Base-by-base conservation (phyloP, 2,888 invertebrate species). In the Mythimna lalbum region DNA sequence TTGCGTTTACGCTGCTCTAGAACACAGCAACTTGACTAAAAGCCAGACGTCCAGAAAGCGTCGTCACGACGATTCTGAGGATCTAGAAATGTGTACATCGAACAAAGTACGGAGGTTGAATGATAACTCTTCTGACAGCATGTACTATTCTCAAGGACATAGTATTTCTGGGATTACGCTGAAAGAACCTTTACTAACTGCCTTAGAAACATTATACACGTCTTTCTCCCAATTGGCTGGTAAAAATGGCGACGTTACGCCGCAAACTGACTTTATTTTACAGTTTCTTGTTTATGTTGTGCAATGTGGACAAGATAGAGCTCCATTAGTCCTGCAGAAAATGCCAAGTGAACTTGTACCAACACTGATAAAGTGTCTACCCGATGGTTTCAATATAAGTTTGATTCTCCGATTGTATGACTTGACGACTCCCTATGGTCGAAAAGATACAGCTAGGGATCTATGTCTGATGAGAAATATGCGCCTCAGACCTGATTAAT, bases 401-500 rank as follows among this genome's bases (percentile, higher is more conserved):
- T 94, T 98, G 67, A 96, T 98, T 74, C 93, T 98, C 62, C 97
- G 98, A 87, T 94, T 98, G 75, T 98, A 99, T 91, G 98, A 99
- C 92, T 96, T 98, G 61, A 96, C 97, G 63, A 97, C 97, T 27
- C 93, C 97, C 27, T 96, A 97, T 66, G 98, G 99, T 1, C 96
- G 99, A 69, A 98, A 98, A 89, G 97, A 98, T 71, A 98, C 98
- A 66, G 98, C 99, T 0, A 97, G 98, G 87, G 98, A 98, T 92
- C 95, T 99, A 72, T 98, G 99, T 91, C 97, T 99, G 87, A 96
- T 98, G 86, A 96, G 98, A 78, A 98, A 98, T 93, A 98, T 98
- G 96, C 96, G 97, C 84, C 93, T 98, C 47, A 96, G 97, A 86
- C 96, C 96, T 27, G 95, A 95, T 69, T 96, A 88, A 87, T 59